These are phyloP conservation scores for Holothuria leucospilota DNA, from an alignment of 53 echinoderm and acorn worm species.

Conservation along the genomic window DNA sequence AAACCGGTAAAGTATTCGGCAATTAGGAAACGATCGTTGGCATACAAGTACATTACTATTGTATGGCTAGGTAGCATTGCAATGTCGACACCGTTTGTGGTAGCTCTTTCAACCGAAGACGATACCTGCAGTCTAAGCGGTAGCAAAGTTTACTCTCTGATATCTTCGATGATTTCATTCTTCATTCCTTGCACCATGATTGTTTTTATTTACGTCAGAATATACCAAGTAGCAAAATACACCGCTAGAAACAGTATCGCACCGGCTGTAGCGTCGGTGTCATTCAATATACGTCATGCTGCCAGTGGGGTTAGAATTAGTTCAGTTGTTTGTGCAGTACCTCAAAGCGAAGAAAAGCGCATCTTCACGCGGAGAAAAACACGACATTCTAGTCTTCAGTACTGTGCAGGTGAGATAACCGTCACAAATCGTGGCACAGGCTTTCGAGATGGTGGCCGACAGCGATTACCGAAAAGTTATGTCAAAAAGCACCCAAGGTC, in stretches of 20 bases:
- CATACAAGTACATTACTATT: constrained; percentile 3
- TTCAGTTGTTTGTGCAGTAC: too few relatives aligned
- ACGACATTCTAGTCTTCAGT: too few relatives aligned
- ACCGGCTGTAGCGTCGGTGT: not conserved
- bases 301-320: too few relatives aligned
- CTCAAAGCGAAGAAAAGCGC: too few relatives aligned
- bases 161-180: constrained; percentile 1
- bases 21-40: not conserved
- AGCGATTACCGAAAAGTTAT: not conserved
- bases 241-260: not conserved
- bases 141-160: not conserved
- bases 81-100: not conserved
- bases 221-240: constrained; percentile 17
- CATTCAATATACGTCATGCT: not conserved
- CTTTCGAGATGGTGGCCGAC: too few relatives aligned
- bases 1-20: constrained; percentile 20
- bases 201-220: not conserved
- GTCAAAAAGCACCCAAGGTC: not conserved
- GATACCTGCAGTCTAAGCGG: not conserved
- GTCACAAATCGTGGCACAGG: too few relatives aligned
- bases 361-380: too few relatives aligned
- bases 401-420: too few relatives aligned
- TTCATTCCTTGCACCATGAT: constrained; percentile 10
- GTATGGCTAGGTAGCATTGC: not conserved
- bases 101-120: not conserved